Base-by-base conservation (phyloP, 1,140 invertebrate genomes). In the Chelonus insularis region DNA sequence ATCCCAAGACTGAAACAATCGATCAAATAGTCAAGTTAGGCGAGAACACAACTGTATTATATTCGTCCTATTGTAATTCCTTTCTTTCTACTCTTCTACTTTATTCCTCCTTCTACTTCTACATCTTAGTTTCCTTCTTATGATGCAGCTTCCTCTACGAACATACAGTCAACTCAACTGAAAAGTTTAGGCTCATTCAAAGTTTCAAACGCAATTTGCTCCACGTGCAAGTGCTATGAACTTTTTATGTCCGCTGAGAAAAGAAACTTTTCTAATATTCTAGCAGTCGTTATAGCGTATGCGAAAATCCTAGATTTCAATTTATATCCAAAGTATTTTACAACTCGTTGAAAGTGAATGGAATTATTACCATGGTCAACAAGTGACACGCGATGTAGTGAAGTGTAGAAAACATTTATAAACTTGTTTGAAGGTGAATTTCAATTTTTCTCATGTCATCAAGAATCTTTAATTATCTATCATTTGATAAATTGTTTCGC, bases 261-360 rank as follows among this genome's bases (percentile, higher is more conserved):
- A 36, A 9, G 16, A 55, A 55, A 55, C 52, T 55, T 55, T 55
- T 39, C 36, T 36, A 55, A 55, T 55, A 55, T 55, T 37, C 52
- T 55, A 12, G 16, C 9, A 34, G 25, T 20, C 12, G 12, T 18
- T 6, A 7, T 32, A 8, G 37, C 37, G 11, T 23, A 29, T 50
- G 23, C 18, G 4, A 14, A 21, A 21, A 20, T 20, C 11, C 20
- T n/a, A 25, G 2, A 6, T 50, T 50, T 50, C 47, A 52, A 52
- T 52, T 52, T 18, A 2, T 52, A 36, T 25, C 23, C 23, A 12
- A 18, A 34, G 20, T 32, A 36, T 32, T 36, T 29, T 11, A 25
- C 23, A 50, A 21, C 16, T 16, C 16, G 11, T 5, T 45, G n/a
- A n/a, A 20, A 45, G 18, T 45, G 11, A 20, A 3, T 18, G 14